Base-by-base conservation (phyloP, 1,140 invertebrate genomes). In the Laupala kohalensis region DNA sequence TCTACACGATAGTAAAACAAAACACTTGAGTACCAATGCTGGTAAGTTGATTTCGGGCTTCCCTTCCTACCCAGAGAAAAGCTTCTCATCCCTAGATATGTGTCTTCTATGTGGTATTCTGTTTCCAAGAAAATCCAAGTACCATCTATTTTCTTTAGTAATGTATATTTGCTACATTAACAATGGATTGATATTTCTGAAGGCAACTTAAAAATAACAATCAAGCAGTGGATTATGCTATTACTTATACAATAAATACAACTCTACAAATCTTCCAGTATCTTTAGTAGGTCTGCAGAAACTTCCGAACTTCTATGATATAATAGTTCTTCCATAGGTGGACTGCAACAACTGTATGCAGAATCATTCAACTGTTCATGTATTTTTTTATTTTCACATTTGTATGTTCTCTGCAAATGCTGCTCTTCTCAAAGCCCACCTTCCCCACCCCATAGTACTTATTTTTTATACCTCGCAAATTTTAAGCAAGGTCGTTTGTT, bases 401-500 rank as follows among this genome's bases (percentile, higher is more conserved):
- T 63, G 23, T 70, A 30, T 70, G 26, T 70, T 70, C 37, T 6
- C 25, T 27, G 69, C 69, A 62, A 25, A 70, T 27, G 69, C 9
- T n/a, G 12, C 23, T 25, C 64, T 66, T 27, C 26, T 66, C 26
- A 12, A n/a, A 13, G 64, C 26, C 23, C 64, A 66, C 23, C 23
- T 66, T 70, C 27, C 63, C 15, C 23, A 64, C 64, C 66, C 71
- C 65, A 71, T 73, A 73, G 72, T 73, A 73, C 72, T 73, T 73
- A 73, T 73, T 73, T 73, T 53, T 73, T 73, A 67, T 73, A 73
- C 72, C 72, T 73, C 72, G 72, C 72, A 26, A 72, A 67, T n/a
- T 6, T 68, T 24, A 53, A 68, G 19, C 15, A 68, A 68, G 26
- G 67, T 26, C 28, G 24, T 26, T 65, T 23, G 27, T 29, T 68